Base-by-base conservation (phyloP, 2,888 invertebrate species). In the Eristalinus sepulchralis region DNA sequence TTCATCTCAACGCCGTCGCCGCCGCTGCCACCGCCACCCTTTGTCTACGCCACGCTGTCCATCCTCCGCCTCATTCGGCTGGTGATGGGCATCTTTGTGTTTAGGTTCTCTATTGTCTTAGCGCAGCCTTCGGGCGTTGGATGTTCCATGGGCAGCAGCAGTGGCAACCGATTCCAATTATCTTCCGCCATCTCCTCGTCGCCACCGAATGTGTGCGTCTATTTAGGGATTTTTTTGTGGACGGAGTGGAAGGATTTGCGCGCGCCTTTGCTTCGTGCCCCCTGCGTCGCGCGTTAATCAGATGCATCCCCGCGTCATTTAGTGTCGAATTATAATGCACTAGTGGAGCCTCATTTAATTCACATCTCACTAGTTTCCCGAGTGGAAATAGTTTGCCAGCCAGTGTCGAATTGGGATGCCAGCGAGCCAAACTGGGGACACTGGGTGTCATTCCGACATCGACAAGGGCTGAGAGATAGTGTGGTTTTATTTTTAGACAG, bases 251-350 rank as follows among this genome's bases (percentile, higher is more conserved):
- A 39, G 39, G 39, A 39, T n/a, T 27, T 27, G 27, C 17, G 17
- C 47, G 47, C 47, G 22, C 33, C 53, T 39, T 73, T 53, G 70
- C 70, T 57, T 55, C 60, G 36, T 47, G 72, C 55, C 34, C 33
- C 34, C 66, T 75, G 59, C 20, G 36, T 73, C 24, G 24, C 72
- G 82, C 75, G 83, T 86, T 86, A 86, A 86, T 86, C 86, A 79
- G 86, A 86, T 83, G 70, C 60, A 83, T 86, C 71, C 63, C 73
- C 83, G 86, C 83, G 66, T 86, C 86, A 83, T 83, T 86, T 86
- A 86, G 86, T 86, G 86, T 83, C 86, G 86, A 86, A 86, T 86
- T 83, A 79, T 83, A 86, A 86, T 73, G 76, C 86, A 83, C 75
- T 83, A 83, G 78, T 83, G 83, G 47, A 47, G 47, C 83, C 79